These are phyloP conservation scores for Macaria liturata DNA, from an alignment of 2,888 invertebrate genomes.

Conservation along the genomic window DNA sequence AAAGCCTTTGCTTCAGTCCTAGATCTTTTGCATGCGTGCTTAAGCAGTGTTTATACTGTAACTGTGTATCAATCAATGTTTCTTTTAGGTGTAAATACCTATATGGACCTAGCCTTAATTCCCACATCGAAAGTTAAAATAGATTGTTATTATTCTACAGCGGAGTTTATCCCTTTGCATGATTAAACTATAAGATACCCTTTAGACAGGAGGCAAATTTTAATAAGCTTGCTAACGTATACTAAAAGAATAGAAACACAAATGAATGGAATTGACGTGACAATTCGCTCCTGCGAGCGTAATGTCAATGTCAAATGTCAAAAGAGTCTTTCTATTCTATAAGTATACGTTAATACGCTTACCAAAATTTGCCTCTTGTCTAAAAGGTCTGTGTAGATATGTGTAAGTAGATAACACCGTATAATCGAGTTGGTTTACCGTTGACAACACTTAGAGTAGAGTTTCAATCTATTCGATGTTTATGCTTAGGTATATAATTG, in stretches of 20 bases:
- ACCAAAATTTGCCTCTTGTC: too few species aligned
- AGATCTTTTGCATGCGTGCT: slow-evolving; percentile 82
- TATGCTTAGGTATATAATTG: slow-evolving; percentile 66
- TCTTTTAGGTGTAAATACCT: slow-evolving; percentile 65
- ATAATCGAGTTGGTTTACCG: slow-evolving; percentile 54
- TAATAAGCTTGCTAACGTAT: too few species aligned
- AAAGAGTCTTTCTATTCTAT: too few species aligned
- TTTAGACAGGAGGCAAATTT: too few species aligned
- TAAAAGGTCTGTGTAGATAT: slow-evolving; percentile 52
- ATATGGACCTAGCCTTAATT: slow-evolving; percentile 77
- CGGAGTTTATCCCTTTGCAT: slow-evolving; percentile 65
- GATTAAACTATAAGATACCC: slow-evolving; percentile 58
- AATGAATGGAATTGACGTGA: too few species aligned
- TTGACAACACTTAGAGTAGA: slow-evolving; percentile 54
- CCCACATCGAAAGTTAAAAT: slow-evolving; percentile 72
- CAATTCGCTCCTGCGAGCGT: too few species aligned
- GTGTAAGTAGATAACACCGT: slow-evolving; percentile 57
- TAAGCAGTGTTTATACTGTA: slow-evolving; percentile 60
- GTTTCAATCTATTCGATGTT: slow-evolving; percentile 69
- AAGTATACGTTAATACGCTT: too few species aligned
- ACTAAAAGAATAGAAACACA: too few species aligned
- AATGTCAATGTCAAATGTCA: too few species aligned
- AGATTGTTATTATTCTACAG: slow-evolving; percentile 50
- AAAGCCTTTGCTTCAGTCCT: slow-evolving; percentile 41
- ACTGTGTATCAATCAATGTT: slow-evolving; percentile 61